Evolutionary conservation across 2,888 invertebrate species (phyloP), one percentile per base, ranked within the genome.

Genomic region (Ochropacha duplaris): DNA sequence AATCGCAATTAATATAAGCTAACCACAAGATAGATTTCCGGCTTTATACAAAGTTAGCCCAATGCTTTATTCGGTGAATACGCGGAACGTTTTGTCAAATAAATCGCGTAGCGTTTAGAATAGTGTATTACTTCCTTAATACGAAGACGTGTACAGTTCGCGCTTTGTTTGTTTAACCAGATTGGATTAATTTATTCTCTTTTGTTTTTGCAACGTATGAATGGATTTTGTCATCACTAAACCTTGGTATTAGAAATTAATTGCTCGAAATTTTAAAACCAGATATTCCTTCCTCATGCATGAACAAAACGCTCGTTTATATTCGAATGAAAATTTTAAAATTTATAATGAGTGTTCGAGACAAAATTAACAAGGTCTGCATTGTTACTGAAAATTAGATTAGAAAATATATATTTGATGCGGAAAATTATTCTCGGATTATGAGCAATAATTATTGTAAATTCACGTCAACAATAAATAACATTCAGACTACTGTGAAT

Each of bases 91-190:
- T 19, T 44, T 44, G 44, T 44, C 44, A 44, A 44, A 19, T 19
- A 44, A 44, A 19, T 19, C 44, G 44, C 19, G 36, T 19, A 8
- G 8, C 16, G 16, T 44, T 44, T 44, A 14, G 44, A 19, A 44
- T 44, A 44, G 44, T 44, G 44, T 44, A 44, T 44, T 19, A 44
- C 44, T 44, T 44, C 44, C 44, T 44, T 44, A 44, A 19, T 44
- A 44, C 44, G 16, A 19, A 44, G 44, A 44, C 44, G 44, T 44
- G 8, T n/a, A 44, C n/a, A n/a, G 44, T 19, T 44, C 19, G 44
- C 44, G 44, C 19, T 44, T 44, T 44, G 44, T 39, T 39, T 39
- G 39, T 44, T 5, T 44, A 44, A 44, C 19, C 44, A 44, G 44
- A 19, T 44, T 19, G 44, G 9, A 44, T 44, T 19, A 9, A 44